Evolutionary conservation across 2,113 vertebrate species (phyloP).

Genomic region (Seriola dumerili): DNA sequence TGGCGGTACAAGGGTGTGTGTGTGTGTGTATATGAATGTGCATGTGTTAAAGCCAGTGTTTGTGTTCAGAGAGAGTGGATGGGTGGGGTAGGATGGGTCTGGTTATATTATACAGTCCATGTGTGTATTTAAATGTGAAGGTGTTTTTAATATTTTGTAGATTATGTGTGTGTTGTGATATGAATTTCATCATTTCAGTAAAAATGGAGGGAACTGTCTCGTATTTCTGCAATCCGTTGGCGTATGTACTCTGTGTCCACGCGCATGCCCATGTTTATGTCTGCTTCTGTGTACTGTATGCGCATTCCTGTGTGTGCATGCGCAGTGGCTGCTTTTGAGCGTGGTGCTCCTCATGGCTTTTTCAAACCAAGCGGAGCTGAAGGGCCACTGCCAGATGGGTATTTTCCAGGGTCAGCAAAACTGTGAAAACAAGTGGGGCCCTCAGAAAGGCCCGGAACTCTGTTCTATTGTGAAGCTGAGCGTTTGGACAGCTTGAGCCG

Average conservation of each 20-base stretch:
- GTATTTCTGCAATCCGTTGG: slow-evolving; percentile 7
- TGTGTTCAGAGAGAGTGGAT: slow-evolving; percentile 17
- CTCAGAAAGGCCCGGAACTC: slow-evolving; percentile 80
- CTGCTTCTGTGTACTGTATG: slow-evolving; percentile 43
- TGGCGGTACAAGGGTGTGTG: slow-evolving; percentile 25
- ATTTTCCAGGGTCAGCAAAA: slow-evolving; percentile 83
- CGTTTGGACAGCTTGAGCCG: slow-evolving; percentile 75
- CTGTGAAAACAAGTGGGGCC: slow-evolving; percentile 78
- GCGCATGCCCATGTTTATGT: slow-evolving; percentile 51
- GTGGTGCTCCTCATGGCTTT: slow-evolving; percentile 47
- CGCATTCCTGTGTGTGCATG: slow-evolving; percentile 48
- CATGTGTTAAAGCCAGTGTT: slow-evolving; percentile 13
- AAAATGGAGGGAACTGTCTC: neutral
- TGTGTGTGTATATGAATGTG: slow-evolving; percentile 2
- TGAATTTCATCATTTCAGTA: neutral
- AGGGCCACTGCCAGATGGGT: slow-evolving; percentile 77
- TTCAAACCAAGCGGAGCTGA: slow-evolving; percentile 55
- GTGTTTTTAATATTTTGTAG: slow-evolving; percentile 4
- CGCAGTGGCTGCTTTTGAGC: slow-evolving; percentile 26
- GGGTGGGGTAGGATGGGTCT: slow-evolving; percentile 39
- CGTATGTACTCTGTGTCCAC: slow-evolving; percentile 9
- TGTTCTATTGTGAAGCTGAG: slow-evolving; percentile 70
- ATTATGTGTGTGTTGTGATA: neutral
- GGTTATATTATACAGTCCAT: slow-evolving; percentile 39
- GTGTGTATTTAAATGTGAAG: neutral